A percentile compares a stretch with the other conserved stretches of the same genome.
Evolutionary conservation across 2,113 vertebrate species (phyloP).

Genomic region (human (Homo sapiens)): DNA sequence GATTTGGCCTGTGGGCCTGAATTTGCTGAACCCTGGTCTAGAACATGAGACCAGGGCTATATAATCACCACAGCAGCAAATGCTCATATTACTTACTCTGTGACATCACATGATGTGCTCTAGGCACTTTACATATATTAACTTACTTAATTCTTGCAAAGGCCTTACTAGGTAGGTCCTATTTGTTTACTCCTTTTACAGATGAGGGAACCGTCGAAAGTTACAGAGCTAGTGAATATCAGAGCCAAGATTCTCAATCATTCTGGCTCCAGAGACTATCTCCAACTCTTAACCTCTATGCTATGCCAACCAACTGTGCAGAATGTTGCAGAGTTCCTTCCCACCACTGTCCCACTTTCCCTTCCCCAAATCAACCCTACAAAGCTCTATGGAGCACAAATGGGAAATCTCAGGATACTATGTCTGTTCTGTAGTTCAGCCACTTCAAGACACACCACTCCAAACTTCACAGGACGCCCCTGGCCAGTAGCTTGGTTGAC

Average conservation of each 20-base stretch:
- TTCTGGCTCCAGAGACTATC: background rate
- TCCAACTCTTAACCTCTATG: background rate
- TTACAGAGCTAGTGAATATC: background rate
- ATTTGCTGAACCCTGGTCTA: background rate
- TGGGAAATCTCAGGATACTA: background rate
- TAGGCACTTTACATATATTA: background rate
- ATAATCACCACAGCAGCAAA: background rate
- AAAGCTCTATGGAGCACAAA: constrained; percentile 13
- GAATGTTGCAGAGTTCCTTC: background rate
- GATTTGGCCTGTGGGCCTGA: background rate
- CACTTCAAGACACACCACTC: background rate
- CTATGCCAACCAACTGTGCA: background rate
- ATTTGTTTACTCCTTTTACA: background rate
- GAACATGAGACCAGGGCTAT: background rate
- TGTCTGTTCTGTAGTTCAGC: constrained; percentile 8
- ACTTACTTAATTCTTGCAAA: background rate
- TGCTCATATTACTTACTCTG: background rate
- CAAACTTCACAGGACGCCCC: background rate
- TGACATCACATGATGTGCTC: background rate
- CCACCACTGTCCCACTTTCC: background rate
- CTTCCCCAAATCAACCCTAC: background rate
- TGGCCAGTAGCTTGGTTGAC: background rate
- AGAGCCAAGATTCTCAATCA: background rate
- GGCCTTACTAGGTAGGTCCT: background rate
- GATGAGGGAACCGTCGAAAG: background rate